phyloP scores from a whole-genome alignment of 2,797 vertebrate genomes.

The Naso thynnoides region DNA sequence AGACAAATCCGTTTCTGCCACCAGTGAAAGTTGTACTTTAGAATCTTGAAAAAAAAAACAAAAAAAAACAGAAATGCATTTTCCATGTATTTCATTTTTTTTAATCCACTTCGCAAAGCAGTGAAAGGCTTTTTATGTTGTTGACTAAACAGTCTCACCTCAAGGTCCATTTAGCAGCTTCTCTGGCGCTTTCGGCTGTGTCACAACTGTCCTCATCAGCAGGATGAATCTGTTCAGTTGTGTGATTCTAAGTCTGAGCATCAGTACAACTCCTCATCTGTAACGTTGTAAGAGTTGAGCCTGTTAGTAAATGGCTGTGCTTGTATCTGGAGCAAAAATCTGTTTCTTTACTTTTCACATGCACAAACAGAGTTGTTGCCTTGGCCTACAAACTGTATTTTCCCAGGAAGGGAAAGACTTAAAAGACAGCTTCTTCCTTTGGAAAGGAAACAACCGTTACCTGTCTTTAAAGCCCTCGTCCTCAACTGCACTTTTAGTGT shows the following conservation, averaged over 20 bases:
- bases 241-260: background rate
- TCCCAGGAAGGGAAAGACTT: too few relatives aligned
- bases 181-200: background rate
- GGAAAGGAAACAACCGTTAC: too few relatives aligned
- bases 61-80: background rate
- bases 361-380: too few relatives aligned
- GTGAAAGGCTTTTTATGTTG: background rate
- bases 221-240: background rate
- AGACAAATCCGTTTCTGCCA: slow-evolving; percentile 42
- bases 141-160: background rate
- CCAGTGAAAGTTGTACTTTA: background rate
- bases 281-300: background rate
- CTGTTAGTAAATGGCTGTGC: background rate
- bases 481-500: too few relatives aligned
- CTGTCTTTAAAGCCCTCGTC: too few relatives aligned
- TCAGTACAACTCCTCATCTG: background rate
- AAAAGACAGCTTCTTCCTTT: too few relatives aligned
- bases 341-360: too few relatives aligned
- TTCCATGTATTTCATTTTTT: background rate
- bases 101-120: background rate
- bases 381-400: too few relatives aligned
- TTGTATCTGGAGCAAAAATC: background rate
- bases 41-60: background rate
- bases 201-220: background rate
- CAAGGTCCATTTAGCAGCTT: background rate